phyloP scores from a whole-genome alignment of 1,140 invertebrate genomes.

The Drosophila ananassae region DNA sequence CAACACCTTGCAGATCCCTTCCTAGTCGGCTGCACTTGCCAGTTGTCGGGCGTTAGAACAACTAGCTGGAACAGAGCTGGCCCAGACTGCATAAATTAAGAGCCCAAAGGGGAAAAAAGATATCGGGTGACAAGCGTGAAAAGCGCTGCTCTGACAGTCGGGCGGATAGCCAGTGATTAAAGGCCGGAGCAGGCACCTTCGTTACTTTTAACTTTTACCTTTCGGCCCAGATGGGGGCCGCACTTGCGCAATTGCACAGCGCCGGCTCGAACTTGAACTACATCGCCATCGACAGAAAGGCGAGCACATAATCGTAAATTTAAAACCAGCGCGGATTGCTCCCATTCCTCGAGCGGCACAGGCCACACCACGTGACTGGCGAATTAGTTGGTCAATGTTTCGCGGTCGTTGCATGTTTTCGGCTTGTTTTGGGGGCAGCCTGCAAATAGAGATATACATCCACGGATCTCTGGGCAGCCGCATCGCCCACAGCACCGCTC shows the following conservation, averaged over 20 bases:
- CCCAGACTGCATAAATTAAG: slow-evolving; percentile 69
- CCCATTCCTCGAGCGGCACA: slow-evolving; percentile 63
- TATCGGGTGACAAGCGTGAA: slow-evolving; percentile 80
- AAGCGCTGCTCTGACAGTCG: slow-evolving; percentile 41
- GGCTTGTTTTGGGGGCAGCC: slow-evolving; percentile 42
- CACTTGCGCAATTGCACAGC: slow-evolving; percentile 58
- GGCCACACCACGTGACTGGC: slow-evolving; percentile 72
- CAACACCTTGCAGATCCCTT: slow-evolving; percentile 68
- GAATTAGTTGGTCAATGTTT: slow-evolving; percentile 67
- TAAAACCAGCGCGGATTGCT: slow-evolving; percentile 59
- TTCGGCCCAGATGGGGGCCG: slow-evolving; percentile 9
- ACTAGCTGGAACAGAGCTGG: slow-evolving; percentile 43
- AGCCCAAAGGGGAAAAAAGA: slow-evolving; percentile 46
- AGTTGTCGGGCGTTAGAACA: slow-evolving; percentile 30
- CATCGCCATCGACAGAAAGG: slow-evolving; percentile 70
- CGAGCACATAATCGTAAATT: slow-evolving; percentile 56
- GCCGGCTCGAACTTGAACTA: slow-evolving; percentile 76
- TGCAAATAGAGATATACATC: slow-evolving; percentile 33
- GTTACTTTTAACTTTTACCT: slow-evolving; percentile 42
- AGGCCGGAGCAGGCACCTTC: slow-evolving; percentile 47
- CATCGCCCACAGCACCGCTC: slow-evolving; percentile 67
- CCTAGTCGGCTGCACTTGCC: slow-evolving; percentile 28
- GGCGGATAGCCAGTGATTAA: slow-evolving; percentile 55
- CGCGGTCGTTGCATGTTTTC: slow-evolving; percentile 51
- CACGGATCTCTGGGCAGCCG: slow-evolving; percentile 66